Evolutionary conservation across 2,888 invertebrate genomes (phyloP), one percentile per base, ranked within the genome.

Genomic region (Agrochola lota): DNA sequence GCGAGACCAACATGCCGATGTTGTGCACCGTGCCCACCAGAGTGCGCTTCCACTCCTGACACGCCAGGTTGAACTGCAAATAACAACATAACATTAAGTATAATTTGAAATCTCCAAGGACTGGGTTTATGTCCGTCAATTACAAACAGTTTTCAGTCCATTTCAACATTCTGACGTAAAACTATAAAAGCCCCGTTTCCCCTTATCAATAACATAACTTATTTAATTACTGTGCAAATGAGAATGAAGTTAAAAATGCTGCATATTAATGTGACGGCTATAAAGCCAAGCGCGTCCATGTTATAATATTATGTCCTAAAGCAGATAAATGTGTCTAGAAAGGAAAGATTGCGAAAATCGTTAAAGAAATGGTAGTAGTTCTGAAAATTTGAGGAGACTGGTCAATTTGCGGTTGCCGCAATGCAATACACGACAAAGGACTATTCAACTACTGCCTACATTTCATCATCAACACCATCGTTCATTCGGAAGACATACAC

Each of bases 21-120:
- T 98, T 98, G 93, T 98, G 98, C 35, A 98, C 94, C 43, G 98
- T 98, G 43, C 98, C 98, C 76, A 98, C 97, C 90, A 98, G 92
- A 0, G 98, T 97, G 76, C 98, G 95, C 94, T 98, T 98, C 98
- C 98, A 98, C 97, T 96, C 97, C 79, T 97, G 97, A 59, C 97
- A 97, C 15, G 96, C 96, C 85, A 97, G 90, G 84, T 94, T 92
- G 87, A 96, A 96, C 97, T 97, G 94, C 0, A 93, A 93, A 46
- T 17, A 64, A 52, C 70, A 55, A 30, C 1, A 15, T 30, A 20
- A 35, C 8, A 40, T 49, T 40, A 23, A n/a, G 3, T 43, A 20
- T 6, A n/a, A 9, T 30, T 57, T 55, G 15, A 30, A 4, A 3
- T n/a, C 23, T 68, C 30, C 15, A 40, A 40, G 40, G 40, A 40